A percentile compares a stretch with the other conserved stretches of the same genome.
Evolutionary conservation across 2,888 invertebrate species (phyloP).

Genomic region (Trissolcus japonicus): DNA sequence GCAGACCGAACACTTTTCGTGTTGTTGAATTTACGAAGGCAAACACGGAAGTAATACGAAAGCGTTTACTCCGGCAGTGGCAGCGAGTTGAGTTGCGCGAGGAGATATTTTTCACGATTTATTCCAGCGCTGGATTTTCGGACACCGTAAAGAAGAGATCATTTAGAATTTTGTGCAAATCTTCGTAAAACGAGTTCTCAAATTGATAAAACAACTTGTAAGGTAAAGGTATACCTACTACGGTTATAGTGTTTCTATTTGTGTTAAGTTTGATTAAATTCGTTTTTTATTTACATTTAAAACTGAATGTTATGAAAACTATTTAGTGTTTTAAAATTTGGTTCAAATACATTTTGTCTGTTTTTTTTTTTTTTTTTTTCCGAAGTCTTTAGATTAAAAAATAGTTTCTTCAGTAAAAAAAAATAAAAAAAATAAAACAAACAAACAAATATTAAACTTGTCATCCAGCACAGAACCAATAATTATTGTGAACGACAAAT

Average conservation of each 20-base stretch:
- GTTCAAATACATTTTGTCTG: too few species aligned
- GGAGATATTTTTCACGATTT: constrained; percentile 51
- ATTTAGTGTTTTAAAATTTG: too few species aligned
- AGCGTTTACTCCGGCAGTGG: constrained; percentile 45
- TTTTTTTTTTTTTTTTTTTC: too few species aligned
- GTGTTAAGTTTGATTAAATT: too few species aligned
- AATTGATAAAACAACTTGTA: constrained; percentile 10
- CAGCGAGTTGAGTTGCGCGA: constrained; percentile 29
- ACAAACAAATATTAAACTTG: too few species aligned
- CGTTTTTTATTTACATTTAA: too few species aligned
- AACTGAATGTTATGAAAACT: too few species aligned
- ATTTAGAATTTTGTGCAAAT: constrained; percentile 31
- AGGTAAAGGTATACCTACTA: too few species aligned
- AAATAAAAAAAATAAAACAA: too few species aligned
- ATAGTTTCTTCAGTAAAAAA: too few species aligned
- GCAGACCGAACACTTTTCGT: constrained; percentile 11
- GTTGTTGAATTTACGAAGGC: constrained; percentile 54
- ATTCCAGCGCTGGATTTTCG: constrained; percentile 38
- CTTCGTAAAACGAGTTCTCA: neutral
- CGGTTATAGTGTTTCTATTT: too few species aligned
- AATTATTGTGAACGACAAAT: constrained; percentile 28
- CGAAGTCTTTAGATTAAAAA: too few species aligned
- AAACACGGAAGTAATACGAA: constrained; percentile 56
- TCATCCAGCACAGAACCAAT: neutral
- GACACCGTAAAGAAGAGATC: constrained; percentile 13